Evolutionary conservation across 64 coral and sea anemone species (phyloP), one percentile per base, ranked within the genome.

Genomic region (Platygyra sinensis): DNA sequence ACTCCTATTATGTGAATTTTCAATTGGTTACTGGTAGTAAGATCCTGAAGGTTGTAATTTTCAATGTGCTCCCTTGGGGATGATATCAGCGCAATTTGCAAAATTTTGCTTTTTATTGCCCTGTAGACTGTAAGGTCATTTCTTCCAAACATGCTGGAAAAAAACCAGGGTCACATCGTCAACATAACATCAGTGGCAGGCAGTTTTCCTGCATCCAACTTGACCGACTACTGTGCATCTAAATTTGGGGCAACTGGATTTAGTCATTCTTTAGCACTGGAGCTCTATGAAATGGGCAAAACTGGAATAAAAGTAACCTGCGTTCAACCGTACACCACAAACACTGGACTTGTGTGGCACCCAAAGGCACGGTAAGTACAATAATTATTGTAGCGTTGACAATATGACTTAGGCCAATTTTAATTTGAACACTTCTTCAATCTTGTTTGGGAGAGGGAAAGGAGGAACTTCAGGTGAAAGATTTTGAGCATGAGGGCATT

Each of bases 201-300:
- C 27, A 80, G 64, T 39, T 98, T 98, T 88, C 72, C 77, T 49
- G 19, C 39, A 19, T 28, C 72, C 19, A 89, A 82, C 67, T 32
- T 88, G 13, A 75, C 89, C 62, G 96, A 98, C 32, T 98, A 98
- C 65, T 79, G 75, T 86, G 87, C 93, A 29, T 94, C 89, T 33
- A 95, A 98, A 59, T 87, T 89, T 93, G 96, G 80, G 74, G 93
- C 96, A 31, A 78, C 81, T 54, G 96, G 96, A 38, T 95, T 98
- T 42, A 93, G 78, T 80, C 82, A 98, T 42, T 82, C 96, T 14
- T 86, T 98, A 16, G 36, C 61, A 30, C 20, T 77, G 31, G 96
- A 98, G 59, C 87, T 98, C 0, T 36, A 31, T 42, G 31, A 72
- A 46, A 82, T 90, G 75, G 93, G 90, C 28, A 76, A 82, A 33